Base-by-base conservation (phyloP, 2,888 invertebrate genomes). In the Apamea epomidion region DNA sequence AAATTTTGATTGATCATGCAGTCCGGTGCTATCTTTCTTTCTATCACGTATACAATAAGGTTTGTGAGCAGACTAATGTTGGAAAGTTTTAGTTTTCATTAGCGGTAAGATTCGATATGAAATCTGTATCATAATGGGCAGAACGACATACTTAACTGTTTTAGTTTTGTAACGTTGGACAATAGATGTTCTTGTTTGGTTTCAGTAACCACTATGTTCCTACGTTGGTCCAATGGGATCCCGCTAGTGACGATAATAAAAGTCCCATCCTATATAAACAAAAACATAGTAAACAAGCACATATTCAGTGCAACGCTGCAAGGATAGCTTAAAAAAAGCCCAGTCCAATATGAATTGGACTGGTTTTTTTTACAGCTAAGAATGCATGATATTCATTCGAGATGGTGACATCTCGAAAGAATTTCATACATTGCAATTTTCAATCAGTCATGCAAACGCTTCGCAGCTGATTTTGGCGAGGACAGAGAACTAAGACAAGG, bases 1-100 rank as follows among this genome's bases (percentile, higher is more conserved):
- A 94, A 94, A 95, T 94, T 93, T 92, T 91, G 92, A 94, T 93
- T 93, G 93, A 91, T 60, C n/a, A 60, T 90, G 83, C 86, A 90
- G 89, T 85, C 86, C 84, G 79, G 74, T 82, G 81, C 69, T 89
- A 84, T 88, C 87, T 84, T 84, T 89, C 85, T 86, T 83, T 87
- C 85, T 85, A 89, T 88, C 90, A 90, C 90, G 91, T 90, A 90
- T 82, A 85, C 84, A 90, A 88, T 90, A 83, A 85, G 74, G 72
- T 87, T 85, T 83, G 88, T 85, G 79, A 86, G 85, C 76, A 86
- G 62, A 67, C 76, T 86, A 84, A 87, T 86, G 71, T 84, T 89
- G 82, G 90, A 90, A 90, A 90, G 90, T 88, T 90, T 76, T 85
- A 82, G 78, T 84, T 89, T 88, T 82, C 84, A 88, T 86, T 83